phyloP scores from a whole-genome alignment of 2,888 invertebrate species.

The Tenthredo notha region DNA sequence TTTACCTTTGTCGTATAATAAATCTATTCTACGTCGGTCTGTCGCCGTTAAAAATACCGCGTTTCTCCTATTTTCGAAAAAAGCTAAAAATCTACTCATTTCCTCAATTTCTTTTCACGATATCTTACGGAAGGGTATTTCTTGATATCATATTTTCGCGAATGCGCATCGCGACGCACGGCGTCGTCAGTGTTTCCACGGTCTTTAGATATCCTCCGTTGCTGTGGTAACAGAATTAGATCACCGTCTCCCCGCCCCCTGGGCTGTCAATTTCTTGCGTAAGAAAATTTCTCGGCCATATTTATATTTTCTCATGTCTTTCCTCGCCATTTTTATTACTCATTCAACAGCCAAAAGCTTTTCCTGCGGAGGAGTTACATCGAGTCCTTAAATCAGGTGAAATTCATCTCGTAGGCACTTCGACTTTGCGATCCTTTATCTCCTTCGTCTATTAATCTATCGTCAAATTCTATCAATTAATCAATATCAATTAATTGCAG shows the following conservation, averaged over 20 bases:
- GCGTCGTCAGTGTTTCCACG: conserved; percentile 15
- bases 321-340: background rate
- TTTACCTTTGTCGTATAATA: background rate
- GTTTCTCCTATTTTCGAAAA: background rate
- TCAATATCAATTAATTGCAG: conserved; percentile 61
- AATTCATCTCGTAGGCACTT: background rate
- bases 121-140: background rate
- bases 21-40: background rate
- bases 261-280: conserved; percentile 23
- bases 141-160: background rate
- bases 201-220: background rate
- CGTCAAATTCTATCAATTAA: background rate
- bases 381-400: background rate
- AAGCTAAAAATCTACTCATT: background rate
- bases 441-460: background rate
- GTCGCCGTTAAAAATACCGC: background rate
- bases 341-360: background rate
- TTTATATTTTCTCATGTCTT: background rate
- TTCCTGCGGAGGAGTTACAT: background rate
- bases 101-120: background rate
- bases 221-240: conserved; percentile 1
- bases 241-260: background rate
- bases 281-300: conserved; percentile 15
- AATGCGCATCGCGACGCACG: background rate
- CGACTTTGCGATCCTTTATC: background rate